phyloP scores from a whole-genome alignment of 2,797 vertebrate species.

The Lateolabrax maculatus region DNA sequence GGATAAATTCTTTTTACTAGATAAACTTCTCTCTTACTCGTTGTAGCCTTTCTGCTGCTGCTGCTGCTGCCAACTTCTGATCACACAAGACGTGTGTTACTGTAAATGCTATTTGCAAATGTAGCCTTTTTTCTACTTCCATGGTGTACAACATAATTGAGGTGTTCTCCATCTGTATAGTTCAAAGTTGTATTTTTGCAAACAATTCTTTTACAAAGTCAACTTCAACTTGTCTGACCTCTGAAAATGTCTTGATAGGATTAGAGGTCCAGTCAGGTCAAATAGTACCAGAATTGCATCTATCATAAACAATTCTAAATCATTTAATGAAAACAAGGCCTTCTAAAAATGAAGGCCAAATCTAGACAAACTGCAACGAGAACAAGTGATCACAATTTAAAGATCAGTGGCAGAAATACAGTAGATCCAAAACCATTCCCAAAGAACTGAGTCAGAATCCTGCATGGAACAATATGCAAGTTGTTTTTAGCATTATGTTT shows the following conservation, averaged over 20 bases:
- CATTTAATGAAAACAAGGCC: background rate
- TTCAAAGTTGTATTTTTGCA: too few species aligned
- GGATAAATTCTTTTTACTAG: constrained; percentile 76
- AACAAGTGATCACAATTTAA: background rate
- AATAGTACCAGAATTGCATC: background rate
- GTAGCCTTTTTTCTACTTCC: constrained; percentile 10
- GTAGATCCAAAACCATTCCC: background rate
- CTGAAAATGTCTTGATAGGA: background rate
- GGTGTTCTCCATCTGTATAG: too few species aligned
- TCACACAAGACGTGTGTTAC: background rate
- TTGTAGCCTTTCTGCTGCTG: constrained; percentile 23
- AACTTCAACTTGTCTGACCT: background rate
- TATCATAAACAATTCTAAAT: background rate
- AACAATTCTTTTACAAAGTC: background rate
- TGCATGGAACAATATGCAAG: background rate
- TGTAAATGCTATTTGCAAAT: background rate
- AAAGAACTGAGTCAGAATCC: background rate
- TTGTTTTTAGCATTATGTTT: background rate
- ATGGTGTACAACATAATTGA: too few species aligned
- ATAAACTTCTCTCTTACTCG: constrained; percentile 31
- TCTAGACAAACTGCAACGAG: background rate
- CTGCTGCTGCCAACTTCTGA: constrained; percentile 10
- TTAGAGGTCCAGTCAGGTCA: background rate
- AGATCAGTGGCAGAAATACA: background rate
- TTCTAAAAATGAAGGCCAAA: background rate